Base-by-base conservation (phyloP, 2,113 vertebrate species). In the Sturnira hondurensis region DNA sequence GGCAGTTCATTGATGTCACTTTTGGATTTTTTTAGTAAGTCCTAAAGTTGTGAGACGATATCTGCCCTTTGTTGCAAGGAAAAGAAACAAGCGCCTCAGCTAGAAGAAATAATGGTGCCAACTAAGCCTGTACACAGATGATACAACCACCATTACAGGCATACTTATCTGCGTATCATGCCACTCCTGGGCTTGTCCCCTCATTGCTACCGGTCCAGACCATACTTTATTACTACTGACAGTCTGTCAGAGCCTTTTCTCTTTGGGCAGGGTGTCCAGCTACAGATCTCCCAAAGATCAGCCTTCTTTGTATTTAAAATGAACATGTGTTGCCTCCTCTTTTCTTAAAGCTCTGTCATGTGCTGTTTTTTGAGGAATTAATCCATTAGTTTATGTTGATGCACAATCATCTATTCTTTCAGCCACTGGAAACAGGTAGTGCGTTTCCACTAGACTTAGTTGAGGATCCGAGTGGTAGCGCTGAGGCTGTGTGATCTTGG, bases 341-440 rank as follows among this genome's bases (percentile, higher is more conserved):
- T 50, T 9, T 50, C 24, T 89, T 36, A 83, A 73, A 73, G 67
- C 14, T 93, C 52, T 93, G 16, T 24, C 33, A 33, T 50, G 4
- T 87, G 33, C 13, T 95, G 16, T 54, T 88, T 93, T 74, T 36
- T 94, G 45, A 85, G 33, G 85, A 92, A 65, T 70, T 50, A 83
- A 91, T 50, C 31, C 24, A 68, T 78, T 89, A 76, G 67, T 95
- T 85, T 92, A 82, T 28, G 22, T 90, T 86, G 73, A 82, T 94
- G 28, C 28, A 16, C 33, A 50, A 19, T 84, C 31, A 73, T 90
- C 38, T 81, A 4, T 74, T 22, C 15, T 70, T 92, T 96, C 22
- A 76, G 73, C 7, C 31, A 7, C 70, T 94, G 74, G 52, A 52
- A 93, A 20, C 11, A 63, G 24, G 41, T 52, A 36, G 36, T 86